Evolutionary conservation across 2,888 invertebrate species (phyloP).

Genomic region (Synanthedon myopaeformis): DNA sequence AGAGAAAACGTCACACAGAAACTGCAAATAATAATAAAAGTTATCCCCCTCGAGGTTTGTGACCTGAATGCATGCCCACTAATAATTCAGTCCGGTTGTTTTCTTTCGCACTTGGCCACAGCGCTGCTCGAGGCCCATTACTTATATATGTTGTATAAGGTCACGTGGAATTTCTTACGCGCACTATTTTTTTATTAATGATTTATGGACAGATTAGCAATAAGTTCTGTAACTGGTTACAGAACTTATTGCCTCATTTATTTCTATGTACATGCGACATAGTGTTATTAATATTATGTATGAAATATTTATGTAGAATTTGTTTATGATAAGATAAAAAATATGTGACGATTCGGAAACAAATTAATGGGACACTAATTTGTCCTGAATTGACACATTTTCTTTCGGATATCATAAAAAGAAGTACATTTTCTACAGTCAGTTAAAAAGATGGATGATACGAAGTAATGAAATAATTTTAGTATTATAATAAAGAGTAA

Average conservation of each 20-base stretch:
- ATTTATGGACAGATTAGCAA: conserved; percentile 12
- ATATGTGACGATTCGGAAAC: too few species aligned
- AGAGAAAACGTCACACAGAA: neutral
- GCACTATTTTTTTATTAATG: conserved; percentile 9
- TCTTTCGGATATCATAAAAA: too few species aligned
- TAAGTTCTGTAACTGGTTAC: conserved; percentile 3
- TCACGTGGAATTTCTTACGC: conserved; percentile 13
- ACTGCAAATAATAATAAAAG: neutral
- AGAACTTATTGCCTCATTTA: conserved; percentile 14
- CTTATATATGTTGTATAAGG: conserved; percentile 5
- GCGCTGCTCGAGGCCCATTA: neutral
- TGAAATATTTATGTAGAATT: conserved; percentile 1
- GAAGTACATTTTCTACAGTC: too few species aligned
- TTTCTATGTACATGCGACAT: conserved; percentile 12
- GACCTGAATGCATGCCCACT: conserved; percentile 6
- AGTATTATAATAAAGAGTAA: too few species aligned
- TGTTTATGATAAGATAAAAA: too few species aligned
- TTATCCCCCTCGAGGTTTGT: neutral
- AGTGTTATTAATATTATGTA: conserved; percentile 6
- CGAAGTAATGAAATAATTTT: too few species aligned
- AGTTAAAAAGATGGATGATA: too few species aligned
- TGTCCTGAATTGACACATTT: too few species aligned
- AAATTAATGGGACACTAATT: too few species aligned
- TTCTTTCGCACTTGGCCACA: conserved; percentile 5
- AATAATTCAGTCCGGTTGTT: conserved; percentile 5